These are phyloP conservation scores for Crypturellus undulatus DNA, from an alignment of 2,113 vertebrate genomes.

Conservation along the genomic window DNA sequence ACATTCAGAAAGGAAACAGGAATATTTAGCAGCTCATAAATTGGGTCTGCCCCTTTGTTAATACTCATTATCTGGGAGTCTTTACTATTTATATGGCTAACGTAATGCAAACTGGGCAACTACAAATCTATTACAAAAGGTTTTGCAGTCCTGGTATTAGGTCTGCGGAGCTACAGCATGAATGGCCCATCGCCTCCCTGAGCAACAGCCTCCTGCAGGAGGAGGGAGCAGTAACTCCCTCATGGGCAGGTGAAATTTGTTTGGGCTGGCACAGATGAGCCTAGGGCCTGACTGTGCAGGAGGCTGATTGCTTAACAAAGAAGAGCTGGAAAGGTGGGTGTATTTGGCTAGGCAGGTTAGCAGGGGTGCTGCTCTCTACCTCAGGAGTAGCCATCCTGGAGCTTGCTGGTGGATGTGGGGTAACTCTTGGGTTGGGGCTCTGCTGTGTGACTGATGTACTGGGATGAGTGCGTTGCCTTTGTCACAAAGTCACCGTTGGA, in stretches of 20 bases:
- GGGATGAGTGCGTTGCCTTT: background rate
- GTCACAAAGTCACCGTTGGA: accelerated
- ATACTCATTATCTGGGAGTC: accelerated
- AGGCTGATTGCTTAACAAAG: accelerated
- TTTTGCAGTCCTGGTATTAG: background rate
- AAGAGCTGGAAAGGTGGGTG: background rate
- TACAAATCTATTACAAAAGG: accelerated
- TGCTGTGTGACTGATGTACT: background rate
- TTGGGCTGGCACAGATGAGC: background rate
- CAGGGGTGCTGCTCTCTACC: accelerated
- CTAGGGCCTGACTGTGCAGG: background rate
- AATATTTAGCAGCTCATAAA: background rate
- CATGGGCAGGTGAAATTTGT: background rate
- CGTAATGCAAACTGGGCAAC: background rate
- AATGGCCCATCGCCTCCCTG: accelerated
- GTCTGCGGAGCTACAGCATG: accelerated
- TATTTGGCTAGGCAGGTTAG: accelerated
- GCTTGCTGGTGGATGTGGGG: background rate
- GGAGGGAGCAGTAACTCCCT: background rate
- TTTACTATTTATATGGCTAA: background rate
- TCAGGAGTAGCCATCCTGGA: accelerated
- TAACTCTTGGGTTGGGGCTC: accelerated
- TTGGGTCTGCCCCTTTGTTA: accelerated
- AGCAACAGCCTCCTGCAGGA: background rate
- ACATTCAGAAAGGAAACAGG: background rate